Evolutionary conservation across 2,888 invertebrate genomes (phyloP).

Genomic region (Zygogramma bicolorata): DNA sequence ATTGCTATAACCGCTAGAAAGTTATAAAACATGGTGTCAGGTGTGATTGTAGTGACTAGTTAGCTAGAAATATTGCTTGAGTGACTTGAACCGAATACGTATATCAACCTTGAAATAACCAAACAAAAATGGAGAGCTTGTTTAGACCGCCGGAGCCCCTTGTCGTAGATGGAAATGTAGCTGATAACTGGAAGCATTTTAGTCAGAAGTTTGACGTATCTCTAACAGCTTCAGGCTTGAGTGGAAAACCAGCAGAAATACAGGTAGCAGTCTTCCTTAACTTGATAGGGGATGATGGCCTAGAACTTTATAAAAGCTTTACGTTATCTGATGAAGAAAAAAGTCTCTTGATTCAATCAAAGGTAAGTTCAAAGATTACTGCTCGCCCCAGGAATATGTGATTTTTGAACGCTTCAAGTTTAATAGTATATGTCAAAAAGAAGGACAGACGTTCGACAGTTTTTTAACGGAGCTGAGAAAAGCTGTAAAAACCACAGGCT

Average conservation of each 20-base stretch:
- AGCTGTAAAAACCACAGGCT: constrained; percentile 49
- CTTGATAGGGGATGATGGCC: constrained; percentile 43
- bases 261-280: constrained; percentile 32
- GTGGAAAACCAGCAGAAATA: too few relatives aligned
- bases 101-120: too few relatives aligned
- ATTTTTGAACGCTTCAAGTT: constrained; percentile 47
- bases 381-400: constrained; percentile 27
- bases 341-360: background rate
- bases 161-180: constrained; percentile 27
- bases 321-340: background rate
- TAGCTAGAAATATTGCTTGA: too few relatives aligned
- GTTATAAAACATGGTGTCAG: too few relatives aligned
- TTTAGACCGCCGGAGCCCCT: constrained; percentile 25
- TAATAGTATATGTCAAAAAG: constrained; percentile 48
- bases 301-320: constrained; percentile 40
- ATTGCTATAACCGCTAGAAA: too few relatives aligned
- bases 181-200: constrained; percentile 34
- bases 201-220: constrained; percentile 34
- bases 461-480: constrained; percentile 52
- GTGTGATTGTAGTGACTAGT: too few relatives aligned
- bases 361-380: constrained; percentile 25
- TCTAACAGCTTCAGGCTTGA: constrained; percentile 31
- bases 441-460: constrained; percentile 51
- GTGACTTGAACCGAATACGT: too few relatives aligned
- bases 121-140: constrained; percentile 4